phyloP scores from a whole-genome alignment of 2,797 vertebrate species.

The Anniella stebbinsi region DNA sequence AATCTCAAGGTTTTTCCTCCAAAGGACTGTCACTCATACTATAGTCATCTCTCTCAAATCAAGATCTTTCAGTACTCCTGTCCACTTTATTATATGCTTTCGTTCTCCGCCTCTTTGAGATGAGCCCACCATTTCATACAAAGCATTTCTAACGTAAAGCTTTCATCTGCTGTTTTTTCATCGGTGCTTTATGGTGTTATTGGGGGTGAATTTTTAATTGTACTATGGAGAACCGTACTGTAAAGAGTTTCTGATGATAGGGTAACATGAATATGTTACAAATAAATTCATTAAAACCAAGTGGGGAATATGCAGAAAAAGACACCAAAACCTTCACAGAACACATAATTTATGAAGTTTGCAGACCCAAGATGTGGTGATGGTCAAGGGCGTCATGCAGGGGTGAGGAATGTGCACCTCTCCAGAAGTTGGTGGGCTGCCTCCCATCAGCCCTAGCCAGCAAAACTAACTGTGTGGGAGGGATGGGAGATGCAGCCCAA shows the following conservation, averaged over 20 bases:
- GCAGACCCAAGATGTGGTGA: too few species aligned
- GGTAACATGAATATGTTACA: neutral
- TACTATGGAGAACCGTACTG: neutral
- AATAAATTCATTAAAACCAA: neutral
- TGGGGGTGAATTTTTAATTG: neutral
- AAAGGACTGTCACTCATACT: neutral
- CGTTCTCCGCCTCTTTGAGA: neutral
- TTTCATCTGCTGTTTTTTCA: neutral
- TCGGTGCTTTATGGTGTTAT: neutral
- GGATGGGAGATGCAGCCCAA: too few species aligned
- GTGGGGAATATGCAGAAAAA: neutral
- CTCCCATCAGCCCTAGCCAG: too few species aligned
- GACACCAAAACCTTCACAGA: neutral
- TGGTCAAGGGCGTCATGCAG: neutral
- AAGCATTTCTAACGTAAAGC: neutral
- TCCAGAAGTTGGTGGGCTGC: neutral
- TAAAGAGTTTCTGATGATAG: neutral
- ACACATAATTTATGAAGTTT: neutral
- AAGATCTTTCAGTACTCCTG: neutral
- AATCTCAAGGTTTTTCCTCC: neutral
- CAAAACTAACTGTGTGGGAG: too few species aligned
- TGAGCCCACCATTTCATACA: accelerated
- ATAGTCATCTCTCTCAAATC: neutral
- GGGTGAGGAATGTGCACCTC: neutral
- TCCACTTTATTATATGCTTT: neutral